Evolutionary conservation across 2,888 invertebrate genomes (phyloP).

Genomic region (Acanthacorydalis orientalis): DNA sequence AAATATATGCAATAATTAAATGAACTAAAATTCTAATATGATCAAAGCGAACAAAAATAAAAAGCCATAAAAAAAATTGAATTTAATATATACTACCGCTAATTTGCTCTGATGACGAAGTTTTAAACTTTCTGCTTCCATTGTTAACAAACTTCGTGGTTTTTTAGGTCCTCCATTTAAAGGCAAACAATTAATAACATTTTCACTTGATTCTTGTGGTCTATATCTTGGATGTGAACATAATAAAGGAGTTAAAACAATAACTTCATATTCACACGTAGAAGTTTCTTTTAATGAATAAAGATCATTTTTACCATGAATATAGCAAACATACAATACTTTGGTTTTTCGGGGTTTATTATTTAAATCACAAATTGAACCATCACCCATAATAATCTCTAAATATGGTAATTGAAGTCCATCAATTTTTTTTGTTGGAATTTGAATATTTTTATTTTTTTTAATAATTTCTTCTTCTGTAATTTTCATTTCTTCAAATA

Average conservation of each 20-base stretch:
- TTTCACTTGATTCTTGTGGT: constrained; percentile 60
- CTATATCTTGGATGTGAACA: constrained; percentile 83
- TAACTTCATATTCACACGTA: constrained; percentile 86
- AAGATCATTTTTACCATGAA: constrained; percentile 78
- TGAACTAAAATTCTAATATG: too few species aligned
- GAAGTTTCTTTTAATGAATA: constrained; percentile 85
- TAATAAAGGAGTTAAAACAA: constrained; percentile 72
- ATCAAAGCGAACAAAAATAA: too few species aligned
- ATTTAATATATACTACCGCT: constrained; percentile 22
- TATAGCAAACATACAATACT: constrained; percentile 78
- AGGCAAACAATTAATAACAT: constrained; percentile 58
- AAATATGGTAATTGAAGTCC: constrained; percentile 78
- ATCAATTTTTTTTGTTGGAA: constrained; percentile 59
- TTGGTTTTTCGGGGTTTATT: constrained; percentile 65
- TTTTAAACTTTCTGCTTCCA: constrained; percentile 55
- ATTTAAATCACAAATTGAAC: constrained; percentile 83
- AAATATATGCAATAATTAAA: too few species aligned
- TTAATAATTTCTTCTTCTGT: constrained; percentile 32
- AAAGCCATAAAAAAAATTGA: too few species aligned
- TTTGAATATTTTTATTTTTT: constrained; percentile 29
- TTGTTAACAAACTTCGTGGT: constrained; percentile 51
- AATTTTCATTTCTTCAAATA: constrained; percentile 31
- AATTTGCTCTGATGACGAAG: constrained; percentile 40
- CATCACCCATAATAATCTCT: constrained; percentile 72
- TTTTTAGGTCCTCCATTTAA: constrained; percentile 47